Percentiles rank a stretch among this genome's conserved stretches.
Conservation (phyloP, 2,113 vertebrate genomes). For the Pygathrix nemaeus region DNA sequence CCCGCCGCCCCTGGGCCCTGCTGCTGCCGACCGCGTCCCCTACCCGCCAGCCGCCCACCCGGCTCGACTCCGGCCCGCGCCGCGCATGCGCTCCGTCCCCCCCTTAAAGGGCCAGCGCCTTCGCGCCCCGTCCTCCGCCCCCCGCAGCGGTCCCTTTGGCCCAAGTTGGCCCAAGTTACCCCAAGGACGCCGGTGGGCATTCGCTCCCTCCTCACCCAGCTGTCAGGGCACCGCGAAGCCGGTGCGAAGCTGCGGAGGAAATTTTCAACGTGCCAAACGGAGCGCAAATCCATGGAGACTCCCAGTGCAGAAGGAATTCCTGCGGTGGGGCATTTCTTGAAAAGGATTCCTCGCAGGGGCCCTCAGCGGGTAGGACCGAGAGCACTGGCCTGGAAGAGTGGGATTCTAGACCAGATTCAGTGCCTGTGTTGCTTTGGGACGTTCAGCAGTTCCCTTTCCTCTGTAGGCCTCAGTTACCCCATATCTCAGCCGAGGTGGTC, state of each 20-base stretch:
- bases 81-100: conserved; percentile 80
- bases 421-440: background rate
- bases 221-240: background rate
- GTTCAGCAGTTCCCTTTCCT: background rate
- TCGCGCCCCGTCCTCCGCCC: background rate
- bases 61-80: background rate
- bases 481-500: background rate
- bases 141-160: background rate
- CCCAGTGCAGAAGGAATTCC: background rate
- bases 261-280: background rate
- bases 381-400: background rate
- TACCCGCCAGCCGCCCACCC: conserved; percentile 58
- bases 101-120: conserved; percentile 73
- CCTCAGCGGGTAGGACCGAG: background rate
- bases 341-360: background rate
- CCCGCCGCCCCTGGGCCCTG: background rate
- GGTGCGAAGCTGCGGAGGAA: background rate
- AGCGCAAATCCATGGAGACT: background rate
- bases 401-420: background rate
- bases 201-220: background rate
- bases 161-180: background rate
- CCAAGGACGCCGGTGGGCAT: background rate
- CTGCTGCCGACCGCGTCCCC: background rate
- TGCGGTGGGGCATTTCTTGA: background rate
- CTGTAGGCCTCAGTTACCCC: background rate